phyloP scores from a whole-genome alignment of 2,797 vertebrate species.

The Enteromius paludinosus region DNA sequence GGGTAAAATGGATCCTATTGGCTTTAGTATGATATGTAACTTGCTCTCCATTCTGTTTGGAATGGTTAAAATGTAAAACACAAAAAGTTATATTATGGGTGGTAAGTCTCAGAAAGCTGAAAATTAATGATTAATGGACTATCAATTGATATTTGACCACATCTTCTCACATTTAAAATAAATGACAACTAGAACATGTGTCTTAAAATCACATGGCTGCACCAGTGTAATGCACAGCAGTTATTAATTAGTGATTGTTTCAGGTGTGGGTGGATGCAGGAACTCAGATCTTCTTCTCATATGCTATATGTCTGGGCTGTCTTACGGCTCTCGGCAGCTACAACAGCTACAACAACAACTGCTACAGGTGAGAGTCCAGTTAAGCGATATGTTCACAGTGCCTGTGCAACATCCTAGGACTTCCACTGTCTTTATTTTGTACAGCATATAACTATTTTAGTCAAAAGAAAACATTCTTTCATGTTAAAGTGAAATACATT shows the following conservation, averaged over 20 bases:
- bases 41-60: neutral
- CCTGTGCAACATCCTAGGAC: neutral
- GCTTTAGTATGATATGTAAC: neutral
- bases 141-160: neutral
- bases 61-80: neutral
- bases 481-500: neutral
- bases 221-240: neutral
- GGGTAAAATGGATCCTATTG: too few relatives aligned
- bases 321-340: constrained; percentile 97
- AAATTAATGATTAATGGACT: neutral
- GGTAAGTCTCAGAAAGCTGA: neutral
- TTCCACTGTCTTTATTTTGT: neutral
- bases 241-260: constrained; percentile 36
- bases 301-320: constrained; percentile 97
- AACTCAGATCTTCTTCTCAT: constrained; percentile 99
- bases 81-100: neutral
- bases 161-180: neutral
- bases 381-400: neutral
- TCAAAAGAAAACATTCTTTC: neutral
- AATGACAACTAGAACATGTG: neutral
- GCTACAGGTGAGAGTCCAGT: constrained; percentile 87
- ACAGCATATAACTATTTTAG: neutral
- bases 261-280: constrained; percentile 99
- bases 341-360: constrained; percentile 98
- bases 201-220: neutral